A percentile compares a stretch with the other conserved stretches of the same genome.
Conservation (phyloP, 1,140 invertebrate species). For the Dreissena rostriformis region DNA sequence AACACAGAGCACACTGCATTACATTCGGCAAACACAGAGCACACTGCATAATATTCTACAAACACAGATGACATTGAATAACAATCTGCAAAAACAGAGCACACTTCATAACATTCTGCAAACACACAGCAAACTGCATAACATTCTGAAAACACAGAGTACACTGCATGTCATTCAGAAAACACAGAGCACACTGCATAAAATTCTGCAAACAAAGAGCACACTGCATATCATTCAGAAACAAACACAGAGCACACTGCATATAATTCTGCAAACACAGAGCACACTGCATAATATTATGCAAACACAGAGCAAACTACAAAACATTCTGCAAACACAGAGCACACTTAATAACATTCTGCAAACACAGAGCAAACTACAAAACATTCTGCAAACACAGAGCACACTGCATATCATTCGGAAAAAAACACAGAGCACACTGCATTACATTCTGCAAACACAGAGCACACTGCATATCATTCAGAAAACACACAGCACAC, state of each 20-base stretch:
- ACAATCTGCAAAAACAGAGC: slow-evolving; percentile 50
- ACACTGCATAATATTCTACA: slow-evolving; percentile 95
- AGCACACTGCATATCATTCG: slow-evolving; percentile 96
- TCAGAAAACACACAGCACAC: slow-evolving; percentile 81
- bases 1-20: slow-evolving; percentile 97
- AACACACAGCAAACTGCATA: slow-evolving; percentile 74
- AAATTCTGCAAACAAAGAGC: no score
- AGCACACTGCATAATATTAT: no score
- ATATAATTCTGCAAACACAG: no score
- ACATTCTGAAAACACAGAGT: background rate
- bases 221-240: background rate
- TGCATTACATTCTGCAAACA: no score
- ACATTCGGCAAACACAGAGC: slow-evolving; percentile 98
- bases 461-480: no score
- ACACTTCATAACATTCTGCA: slow-evolving; percentile 91
- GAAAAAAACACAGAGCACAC: slow-evolving; percentile 89
- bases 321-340: slow-evolving; percentile 86
- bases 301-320: background rate
- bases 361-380: slow-evolving; percentile 78
- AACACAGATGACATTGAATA: no score
- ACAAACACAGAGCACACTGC: background rate
- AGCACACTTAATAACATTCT: slow-evolving; percentile 99
- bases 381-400: slow-evolving; percentile 90
- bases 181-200: no score
- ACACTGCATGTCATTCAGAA: no score